Base-by-base conservation (phyloP, 2,113 vertebrate species). In the Aptenodytes forsteri region DNA sequence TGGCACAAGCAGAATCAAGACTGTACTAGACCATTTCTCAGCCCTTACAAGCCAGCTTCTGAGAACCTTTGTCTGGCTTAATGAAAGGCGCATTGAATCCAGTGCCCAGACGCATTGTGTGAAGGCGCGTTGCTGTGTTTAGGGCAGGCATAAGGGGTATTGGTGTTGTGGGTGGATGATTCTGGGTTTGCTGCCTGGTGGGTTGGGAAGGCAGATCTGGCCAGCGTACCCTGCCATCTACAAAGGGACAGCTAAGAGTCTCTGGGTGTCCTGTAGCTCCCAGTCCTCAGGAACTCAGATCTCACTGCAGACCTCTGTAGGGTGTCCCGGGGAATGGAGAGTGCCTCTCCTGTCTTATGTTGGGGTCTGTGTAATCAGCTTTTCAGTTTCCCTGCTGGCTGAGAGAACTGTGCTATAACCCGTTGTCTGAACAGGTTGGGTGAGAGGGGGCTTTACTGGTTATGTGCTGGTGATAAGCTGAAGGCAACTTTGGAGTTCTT, bases 71-170 rank as follows among this genome's bases (percentile, higher is more conserved):
- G 77, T 93, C 72, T 9, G 11, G 54, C 34, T 61, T 69, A 79
- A 83, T 95, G 92, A 97, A 96, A 97, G 94, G 90, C 82, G 76
- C 83, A 58, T 78, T 98, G 92, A 98, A 87, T 86, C 52, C 59
- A 42, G 52, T 90, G 58, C 75, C 66, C 44, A 67, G 67, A 90
- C 76, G 59, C 90, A 62, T 58, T 90, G 90, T 59, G 42, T 58
- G 59, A 64, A 49, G 44, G 71, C 0, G 0, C 1, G 11, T n/a
- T 73, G 61, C 66, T 87, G 71, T 87, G 64, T 94, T 86, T 85
- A 93, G 91, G 84, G 32, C 84, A 64, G 49, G 44, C 46, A 25
- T 40, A 73, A 80, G 47, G 64, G 26, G 38, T 80, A 62, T 16
- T 42, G 4, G 64, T 25, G 27, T 62, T 83, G 72, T 0, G 16